Evolutionary conservation across 2,113 vertebrate genomes (phyloP).

Genomic region (Heloderma charlesbogerti): DNA sequence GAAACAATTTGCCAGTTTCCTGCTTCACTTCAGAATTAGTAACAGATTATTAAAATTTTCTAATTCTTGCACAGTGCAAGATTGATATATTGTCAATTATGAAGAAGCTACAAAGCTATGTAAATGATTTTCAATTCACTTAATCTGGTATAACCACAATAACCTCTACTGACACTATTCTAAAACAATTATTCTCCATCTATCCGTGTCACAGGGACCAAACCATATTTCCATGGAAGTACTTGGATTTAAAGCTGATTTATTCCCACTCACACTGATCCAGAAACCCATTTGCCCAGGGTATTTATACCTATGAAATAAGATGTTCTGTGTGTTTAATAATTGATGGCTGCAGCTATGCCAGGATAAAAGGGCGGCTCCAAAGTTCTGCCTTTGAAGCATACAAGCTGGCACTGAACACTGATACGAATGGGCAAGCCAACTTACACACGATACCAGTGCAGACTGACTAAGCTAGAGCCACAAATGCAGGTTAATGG

Average conservation of each 20-base stretch:
- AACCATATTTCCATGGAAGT: background rate
- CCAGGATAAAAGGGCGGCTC: background rate
- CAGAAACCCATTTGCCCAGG: background rate
- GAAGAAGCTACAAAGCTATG: background rate
- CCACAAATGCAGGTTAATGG: background rate
- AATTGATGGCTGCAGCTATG: background rate
- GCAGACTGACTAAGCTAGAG: background rate
- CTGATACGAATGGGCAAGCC: background rate
- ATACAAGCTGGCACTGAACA: background rate
- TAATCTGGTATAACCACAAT: background rate
- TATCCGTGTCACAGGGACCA: no score
- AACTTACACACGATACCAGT: background rate
- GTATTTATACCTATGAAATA: background rate
- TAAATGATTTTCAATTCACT: background rate
- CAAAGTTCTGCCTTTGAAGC: background rate
- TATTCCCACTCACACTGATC: no score
- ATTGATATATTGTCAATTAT: background rate
- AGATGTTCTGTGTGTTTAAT: background rate
- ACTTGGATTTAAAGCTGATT: background rate
- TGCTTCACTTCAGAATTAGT: background rate
- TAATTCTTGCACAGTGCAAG: background rate
- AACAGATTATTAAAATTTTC: background rate
- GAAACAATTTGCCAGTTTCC: conserved; percentile 13
- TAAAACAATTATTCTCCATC: background rate
- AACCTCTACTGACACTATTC: background rate